These are phyloP conservation scores for Chondrosia reniformis DNA, from an alignment of 37 sponge, comb jelly and placozoan genomes.

Conservation along the genomic window DNA sequence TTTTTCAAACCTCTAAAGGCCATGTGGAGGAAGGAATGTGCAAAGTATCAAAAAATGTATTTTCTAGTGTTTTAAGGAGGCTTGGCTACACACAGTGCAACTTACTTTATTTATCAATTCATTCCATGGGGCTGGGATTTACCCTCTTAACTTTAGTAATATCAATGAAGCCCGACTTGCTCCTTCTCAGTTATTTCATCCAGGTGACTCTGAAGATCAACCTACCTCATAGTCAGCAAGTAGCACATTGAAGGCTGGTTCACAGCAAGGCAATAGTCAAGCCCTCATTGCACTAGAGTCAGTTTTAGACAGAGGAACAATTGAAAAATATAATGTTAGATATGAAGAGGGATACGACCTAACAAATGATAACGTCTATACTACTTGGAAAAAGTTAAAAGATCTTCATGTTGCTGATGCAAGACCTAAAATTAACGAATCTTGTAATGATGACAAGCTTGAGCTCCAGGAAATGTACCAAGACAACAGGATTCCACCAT, in stretches of 20 bases:
- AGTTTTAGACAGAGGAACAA: not conserved
- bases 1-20: conserved; percentile 1
- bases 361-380: not conserved
- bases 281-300: not conserved
- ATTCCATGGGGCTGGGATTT: conserved; percentile 4
- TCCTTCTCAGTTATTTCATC: not conserved
- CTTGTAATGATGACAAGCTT: not conserved
- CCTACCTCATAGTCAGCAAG: not conserved
- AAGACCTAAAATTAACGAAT: not conserved
- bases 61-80: not conserved
- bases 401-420: not conserved
- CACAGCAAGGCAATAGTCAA: not conserved
- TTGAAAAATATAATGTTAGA: not conserved
- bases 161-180: not conserved
- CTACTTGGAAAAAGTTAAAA: not conserved
- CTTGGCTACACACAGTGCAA: not conserved
- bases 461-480: not conserved
- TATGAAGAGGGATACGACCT: conserved; percentile 6
- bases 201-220: not conserved
- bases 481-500: not conserved
- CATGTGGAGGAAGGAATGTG: not conserved
- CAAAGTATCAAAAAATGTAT: not conserved
- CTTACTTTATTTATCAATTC: not conserved
- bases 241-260: not conserved
- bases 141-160: not conserved